Evolutionary conservation across 2,797 vertebrate species (phyloP).

Genomic region (Adrianichthys oophorus): DNA sequence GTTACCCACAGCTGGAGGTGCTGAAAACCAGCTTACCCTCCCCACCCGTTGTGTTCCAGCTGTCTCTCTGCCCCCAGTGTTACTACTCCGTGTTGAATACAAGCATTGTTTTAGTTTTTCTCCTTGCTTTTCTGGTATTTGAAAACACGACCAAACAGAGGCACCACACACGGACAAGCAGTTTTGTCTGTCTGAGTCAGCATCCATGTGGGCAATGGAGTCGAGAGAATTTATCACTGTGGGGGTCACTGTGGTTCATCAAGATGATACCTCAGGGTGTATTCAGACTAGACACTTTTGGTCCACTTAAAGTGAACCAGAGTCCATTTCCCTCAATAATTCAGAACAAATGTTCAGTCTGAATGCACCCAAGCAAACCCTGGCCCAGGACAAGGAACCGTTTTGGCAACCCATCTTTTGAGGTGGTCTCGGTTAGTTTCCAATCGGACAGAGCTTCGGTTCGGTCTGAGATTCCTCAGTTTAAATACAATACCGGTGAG

Average conservation of each 20-base stretch:
- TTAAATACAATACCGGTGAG: too few species aligned
- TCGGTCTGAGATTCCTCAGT: too few species aligned
- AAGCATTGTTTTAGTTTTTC: constrained; percentile 42
- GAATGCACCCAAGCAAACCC: too few species aligned
- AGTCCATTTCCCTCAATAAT: too few species aligned
- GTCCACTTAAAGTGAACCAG: too few species aligned
- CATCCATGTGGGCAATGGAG: constrained; percentile 3
- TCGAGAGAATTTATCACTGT: constrained; percentile 8
- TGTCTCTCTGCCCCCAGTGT: background rate
- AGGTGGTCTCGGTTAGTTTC: too few species aligned
- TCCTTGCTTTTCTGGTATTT: constrained; percentile 34
- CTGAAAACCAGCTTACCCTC: constrained; percentile 28
- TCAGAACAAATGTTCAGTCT: too few species aligned
- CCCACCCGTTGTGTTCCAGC: background rate
- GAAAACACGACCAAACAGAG: constrained; percentile 47
- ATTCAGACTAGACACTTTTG: too few species aligned
- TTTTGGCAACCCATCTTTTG: too few species aligned
- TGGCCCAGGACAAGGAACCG: too few species aligned
- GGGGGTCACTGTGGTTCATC: constrained; percentile 23
- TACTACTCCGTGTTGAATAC: constrained; percentile 31
- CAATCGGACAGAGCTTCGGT: too few species aligned
- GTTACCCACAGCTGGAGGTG: constrained; percentile 23
- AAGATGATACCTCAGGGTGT: constrained; percentile 4
- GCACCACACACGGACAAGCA: constrained; percentile 33
- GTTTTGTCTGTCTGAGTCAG: constrained; percentile 24